Evolutionary conservation across 2,888 invertebrate genomes (phyloP), one percentile per base, ranked within the genome.

Genomic region (Alloscopus bannaensis): DNA sequence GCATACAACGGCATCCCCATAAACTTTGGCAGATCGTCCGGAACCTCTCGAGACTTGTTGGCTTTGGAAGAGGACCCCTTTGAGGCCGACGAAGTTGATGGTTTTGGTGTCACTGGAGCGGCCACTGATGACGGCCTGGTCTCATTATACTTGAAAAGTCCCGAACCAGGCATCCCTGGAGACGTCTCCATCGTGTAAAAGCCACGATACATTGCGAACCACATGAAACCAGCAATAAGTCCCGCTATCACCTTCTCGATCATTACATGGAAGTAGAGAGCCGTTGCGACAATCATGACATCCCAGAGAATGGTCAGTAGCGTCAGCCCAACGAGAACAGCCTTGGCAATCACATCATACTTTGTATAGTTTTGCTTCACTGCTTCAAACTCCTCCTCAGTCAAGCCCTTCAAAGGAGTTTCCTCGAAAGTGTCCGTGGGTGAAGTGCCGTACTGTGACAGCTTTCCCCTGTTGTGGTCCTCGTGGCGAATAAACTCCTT

Each of bases 211-310:
- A 95, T 96, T 26, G 95, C 89, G 90, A 94, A 97, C 98, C 98
- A 98, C 36, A 94, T 94, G 3, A 93, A 87, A 86, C 97, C 93
- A 11, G 97, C 98, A 86, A 95, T 90, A n/a, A 93, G 90, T 24
- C 95, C 95, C 86, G 95, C 97, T 0, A 95, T 88, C 80, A 99
- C 93, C 88, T 99, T 99, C 88, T 99, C 98, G 28, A 96, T 92
- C 94, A 98, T 95, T 64, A 94, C 94, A 88, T 99, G 99, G 89
- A 97, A 98, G 88, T 98, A 99, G 6, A 99, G 88, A 88, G 96
- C 93, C 0, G 99, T 98, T 42, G 94, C 93, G 2, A 97, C 90
- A 59, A 99, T 90, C 97, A 98, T 98, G 2, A 97, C 91, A 89
- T 99, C 97, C 97, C 97, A 98, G n/a, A 97, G 88, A 28, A 97